These are phyloP conservation scores for Drosophila multiciliata DNA, from an alignment of 2,888 invertebrate genomes.

Conservation along the genomic window DNA sequence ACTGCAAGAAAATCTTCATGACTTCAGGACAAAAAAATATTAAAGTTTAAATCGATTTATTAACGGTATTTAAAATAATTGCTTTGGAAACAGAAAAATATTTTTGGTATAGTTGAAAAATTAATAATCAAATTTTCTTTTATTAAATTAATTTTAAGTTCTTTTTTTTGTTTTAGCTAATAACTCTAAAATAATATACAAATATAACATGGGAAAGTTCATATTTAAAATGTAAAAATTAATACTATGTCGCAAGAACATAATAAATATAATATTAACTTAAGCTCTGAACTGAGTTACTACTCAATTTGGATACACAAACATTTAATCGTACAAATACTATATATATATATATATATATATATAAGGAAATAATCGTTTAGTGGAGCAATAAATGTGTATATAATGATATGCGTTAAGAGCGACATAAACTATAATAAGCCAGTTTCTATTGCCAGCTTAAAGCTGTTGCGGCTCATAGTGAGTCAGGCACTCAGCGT, in stretches of 20 bases:
- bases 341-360: background rate
- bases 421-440: slow-evolving; percentile 6
- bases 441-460: background rate
- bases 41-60: background rate
- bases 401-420: background rate
- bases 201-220: background rate
- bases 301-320: background rate
- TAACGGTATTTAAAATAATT: background rate
- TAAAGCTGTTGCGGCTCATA: background rate
- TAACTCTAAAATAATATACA: background rate
- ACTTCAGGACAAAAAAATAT: background rate
- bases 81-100: background rate
- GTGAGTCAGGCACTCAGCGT: slow-evolving; percentile 41
- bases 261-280: background rate
- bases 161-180: background rate
- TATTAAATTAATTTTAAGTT: background rate
- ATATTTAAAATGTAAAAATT: background rate
- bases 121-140: background rate
- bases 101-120: background rate
- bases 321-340: background rate
- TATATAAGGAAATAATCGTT: background rate
- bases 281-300: background rate
- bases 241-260: background rate
- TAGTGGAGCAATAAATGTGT: background rate
- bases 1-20: background rate